A percentile compares a stretch with the other conserved stretches of the same genome.
phyloP scores from a whole-genome alignment of 1,140 invertebrate species.

The Ostrea denselamellosa region DNA sequence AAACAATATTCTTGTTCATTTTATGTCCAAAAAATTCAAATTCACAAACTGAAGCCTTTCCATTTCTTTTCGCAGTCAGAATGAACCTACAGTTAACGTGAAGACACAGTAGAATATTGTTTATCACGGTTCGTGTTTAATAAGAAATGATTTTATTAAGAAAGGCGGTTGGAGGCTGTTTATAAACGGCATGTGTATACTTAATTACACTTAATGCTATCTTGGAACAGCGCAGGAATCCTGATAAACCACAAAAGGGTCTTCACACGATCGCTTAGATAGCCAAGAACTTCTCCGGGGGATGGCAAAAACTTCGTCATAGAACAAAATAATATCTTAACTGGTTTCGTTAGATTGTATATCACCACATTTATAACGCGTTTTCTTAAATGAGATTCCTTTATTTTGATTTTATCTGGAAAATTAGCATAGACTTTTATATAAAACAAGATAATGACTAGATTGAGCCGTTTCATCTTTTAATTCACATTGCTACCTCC shows the following conservation, averaged over 20 bases:
- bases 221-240: slow-evolving; percentile 6
- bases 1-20: too few species aligned
- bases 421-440: slow-evolving; percentile 40
- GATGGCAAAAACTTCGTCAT: slow-evolving; percentile 6
- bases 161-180: background rate
- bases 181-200: slow-evolving; percentile 27
- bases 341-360: slow-evolving; percentile 20
- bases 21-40: too few species aligned
- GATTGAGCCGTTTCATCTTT: slow-evolving; percentile 33
- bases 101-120: background rate
- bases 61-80: background rate
- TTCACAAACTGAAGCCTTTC: background rate
- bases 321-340: slow-evolving; percentile 39
- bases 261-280: slow-evolving; percentile 27
- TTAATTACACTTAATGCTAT: slow-evolving; percentile 40
- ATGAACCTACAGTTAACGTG: background rate
- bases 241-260: slow-evolving; percentile 24
- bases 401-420: slow-evolving; percentile 30
- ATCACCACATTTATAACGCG: slow-evolving; percentile 25
- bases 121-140: slow-evolving; percentile 1
- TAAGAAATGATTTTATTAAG: slow-evolving; percentile 13
- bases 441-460: slow-evolving; percentile 35
- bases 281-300: background rate
- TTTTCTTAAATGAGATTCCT: slow-evolving; percentile 36
- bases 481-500: slow-evolving; percentile 37